Evolutionary conservation across 1,140 invertebrate genomes (phyloP), one percentile per base, ranked within the genome.

Genomic region (Trichogramma pretiosum): DNA sequence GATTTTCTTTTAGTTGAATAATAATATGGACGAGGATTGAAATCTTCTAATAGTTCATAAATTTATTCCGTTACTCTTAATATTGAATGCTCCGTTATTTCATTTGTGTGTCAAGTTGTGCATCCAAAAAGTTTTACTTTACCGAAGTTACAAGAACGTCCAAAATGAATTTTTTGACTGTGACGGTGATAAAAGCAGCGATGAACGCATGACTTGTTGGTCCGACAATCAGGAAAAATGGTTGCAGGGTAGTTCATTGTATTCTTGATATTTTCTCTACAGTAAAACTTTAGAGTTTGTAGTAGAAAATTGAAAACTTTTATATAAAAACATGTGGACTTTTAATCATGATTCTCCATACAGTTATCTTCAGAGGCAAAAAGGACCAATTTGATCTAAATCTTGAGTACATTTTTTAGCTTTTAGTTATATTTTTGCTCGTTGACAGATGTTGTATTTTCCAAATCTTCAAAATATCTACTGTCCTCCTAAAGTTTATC

Each of bases 231-330:
- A 26, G 34, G 43, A 40, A 40, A 36, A 33, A 22, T 13, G 17
- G 16, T 34, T 35, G 23, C 35, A 34, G 28, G 36, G 34, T 40
- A 40, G 7, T 44, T 24, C 21, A 19, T 24, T n/a, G n/a, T 26
- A 38, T 33, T n/a, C n/a, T n/a, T n/a, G 17, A 14, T 40, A 39
- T 50, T 17, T 2, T 30, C 10, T 8, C 35, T 33, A 32, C 16
- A 22, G 37, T 50, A 45, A 50, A 45, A 50, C 45, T 33, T 32
- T 49, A 19, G 26, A 26, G 5, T 16, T 44, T 38, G 14, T 22
- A 19, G 26, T 49, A 49, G 28, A 49, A 44, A 43, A 49, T 49
- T 44, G 28, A n/a, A n/a, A n/a, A n/a, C n/a, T n/a, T 23, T 39
- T 17, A 22, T 49, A 49, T 44, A 49, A 49, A 49, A 49, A 49